Evolutionary conservation across 2,888 invertebrate genomes (phyloP), one percentile per base, ranked within the genome.

Genomic region (Antitype chi): DNA sequence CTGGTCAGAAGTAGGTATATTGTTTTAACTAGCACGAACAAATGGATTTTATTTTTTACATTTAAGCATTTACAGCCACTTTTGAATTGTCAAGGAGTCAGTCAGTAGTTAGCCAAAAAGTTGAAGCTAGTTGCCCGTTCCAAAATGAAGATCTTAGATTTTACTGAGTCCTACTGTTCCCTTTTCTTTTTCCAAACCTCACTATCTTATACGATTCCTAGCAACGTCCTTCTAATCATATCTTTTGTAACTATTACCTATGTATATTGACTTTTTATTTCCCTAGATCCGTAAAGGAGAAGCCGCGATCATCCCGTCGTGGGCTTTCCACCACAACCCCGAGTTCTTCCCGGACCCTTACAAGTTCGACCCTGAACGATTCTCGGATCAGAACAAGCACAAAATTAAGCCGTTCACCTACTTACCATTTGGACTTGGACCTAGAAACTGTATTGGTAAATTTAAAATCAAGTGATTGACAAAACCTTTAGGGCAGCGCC

Each of bases 321-420:
- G 68, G 52, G 79, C 79, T 1, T 59, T 86, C 43, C 87, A 87
- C 20, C 86, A 76, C 5, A 74, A 86, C n/a, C 94, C 87, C 13
- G 57, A 85, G 13, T 87, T 69, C 87, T 97, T 92, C 86, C 94
- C 96, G 0, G 92, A 97, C 47, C 97, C 97, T 0, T 85, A 87
- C 1, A 96, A 95, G 88, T 97, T 97, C 79, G 96, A 97, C 86
- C 97, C 97, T 25, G 93, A 97, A 81, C 88, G 97, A 49, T 97
- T 97, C 82, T 97, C 92, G 17, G 96, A 97, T 0, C 96, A 97
- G 78, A 97, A 97, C 85, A 97, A 96, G 82, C 89, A 92, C 0
- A 94, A 94, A 0, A 90, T 91, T 55, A 72, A 87, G 11, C 89
- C 91, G 0, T 81, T 83, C 13, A 79, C 89, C 2, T 97, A 96